Evolutionary conservation across 2,888 invertebrate genomes (phyloP), one percentile per base, ranked within the genome.

Genomic region (Mallateleia sp.): DNA sequence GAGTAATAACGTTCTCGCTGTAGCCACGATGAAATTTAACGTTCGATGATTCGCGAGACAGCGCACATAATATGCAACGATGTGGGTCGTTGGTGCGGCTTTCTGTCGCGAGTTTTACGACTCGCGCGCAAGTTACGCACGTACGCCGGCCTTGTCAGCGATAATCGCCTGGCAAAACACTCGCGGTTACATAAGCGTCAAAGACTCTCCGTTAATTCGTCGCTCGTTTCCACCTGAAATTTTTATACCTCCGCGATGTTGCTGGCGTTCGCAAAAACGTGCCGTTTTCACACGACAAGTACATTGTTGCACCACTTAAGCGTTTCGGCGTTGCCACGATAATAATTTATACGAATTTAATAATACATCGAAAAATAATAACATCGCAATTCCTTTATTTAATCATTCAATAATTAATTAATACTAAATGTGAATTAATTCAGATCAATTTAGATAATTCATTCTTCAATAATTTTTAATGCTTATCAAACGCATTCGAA

Each of bases 111-210:
- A 25, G 42, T 82, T 82, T 67, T 75, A 60, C 42, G 62, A 58
- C 64, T 79, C 62, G 75, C 60, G 67, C 58, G 72, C 79, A 18
- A 71, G 64, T 83, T 69, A 78, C 60, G 66, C 74, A 22, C 56
- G 56, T 50, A 62, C 14, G 24, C 58, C 34, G 85, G 38, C 81
- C 81, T 85, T 78, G 85, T 50, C 34, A 24, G 25, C 69, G 81
- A 78, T 85, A 81, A 85, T 81, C 81, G 54, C 81, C 8, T 74
- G 71, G 56, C 62, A 81, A 85, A 85, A 85, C 77, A 78, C 72
- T 75, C 56, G 64, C 69, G 56, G 71, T 85, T 85, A 71, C 71
- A 56, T 71, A 85, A 80, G 64, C 58, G 74, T 69, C 69, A 56
- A 85, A 75, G 69, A 47, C 58, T 64, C 58, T 71, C 62, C 56